These are phyloP conservation scores for Hyperopisus bebe DNA, from an alignment of 2,113 vertebrate genomes.

Conservation along the genomic window DNA sequence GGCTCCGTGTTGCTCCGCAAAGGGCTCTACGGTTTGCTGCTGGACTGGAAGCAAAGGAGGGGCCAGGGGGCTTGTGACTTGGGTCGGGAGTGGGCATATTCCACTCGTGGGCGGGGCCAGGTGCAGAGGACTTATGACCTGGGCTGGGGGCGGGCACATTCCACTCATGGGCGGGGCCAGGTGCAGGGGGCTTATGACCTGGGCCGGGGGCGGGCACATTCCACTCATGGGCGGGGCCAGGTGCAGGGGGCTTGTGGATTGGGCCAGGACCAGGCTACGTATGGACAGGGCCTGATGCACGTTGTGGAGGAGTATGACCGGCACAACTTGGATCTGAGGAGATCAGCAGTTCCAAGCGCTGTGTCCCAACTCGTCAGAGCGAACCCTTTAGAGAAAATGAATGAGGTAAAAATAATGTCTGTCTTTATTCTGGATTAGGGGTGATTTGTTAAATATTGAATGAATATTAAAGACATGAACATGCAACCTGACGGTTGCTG, in stretches of 20 bases:
- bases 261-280: conserved; percentile 1
- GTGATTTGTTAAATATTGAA: not conserved
- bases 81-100: not conserved
- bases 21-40: conserved; percentile 73
- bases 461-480: not conserved
- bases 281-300: not conserved
- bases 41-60: conserved; percentile 30
- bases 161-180: not conserved
- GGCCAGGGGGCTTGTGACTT: not conserved
- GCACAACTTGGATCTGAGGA: conserved; percentile 65
- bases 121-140: not conserved
- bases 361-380: conserved; percentile 36
- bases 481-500: not conserved
- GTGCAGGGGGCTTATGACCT: not conserved
- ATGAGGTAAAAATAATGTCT: conserved; percentile 57
- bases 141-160: not conserved
- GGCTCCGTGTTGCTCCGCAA: conserved; percentile 68
- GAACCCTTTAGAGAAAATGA: conserved; percentile 58
- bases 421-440: not conserved
- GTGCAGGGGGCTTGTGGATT: not conserved
- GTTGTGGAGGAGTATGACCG: conserved; percentile 76
- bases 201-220: not conserved
- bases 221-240: not conserved
- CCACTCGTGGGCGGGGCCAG: not conserved
- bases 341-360: conserved; percentile 53